Base-by-base conservation (phyloP, 2,113 vertebrate genomes). In the Xerus inauris region DNA sequence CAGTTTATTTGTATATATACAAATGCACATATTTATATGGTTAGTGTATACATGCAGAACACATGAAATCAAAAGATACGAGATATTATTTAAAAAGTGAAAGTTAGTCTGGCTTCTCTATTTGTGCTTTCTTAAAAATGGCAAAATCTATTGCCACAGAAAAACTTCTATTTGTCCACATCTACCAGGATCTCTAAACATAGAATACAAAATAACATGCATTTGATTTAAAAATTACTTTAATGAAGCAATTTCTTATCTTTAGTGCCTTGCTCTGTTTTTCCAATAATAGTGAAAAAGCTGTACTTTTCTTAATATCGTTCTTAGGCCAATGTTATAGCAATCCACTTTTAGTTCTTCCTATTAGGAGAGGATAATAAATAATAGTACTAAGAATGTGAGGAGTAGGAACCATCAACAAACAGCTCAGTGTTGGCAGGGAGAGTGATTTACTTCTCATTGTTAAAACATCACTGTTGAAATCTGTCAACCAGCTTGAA, bases 401-500 rank as follows among this genome's bases (percentile, higher is more conserved):
- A 42, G 77, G 64, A 67, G 3, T 12, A 26, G 20, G 54, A 82
- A 22, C 38, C 19, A n/a, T 38, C 62, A 94, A 8, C 13, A 93
- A 94, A 8, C 13, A 93, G 93, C 45, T 67, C 14, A 83, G 32
- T 85, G n/a, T 72, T 79, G 69, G 17, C 35, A 73, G 45, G 20
- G 77, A 67, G 67, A 0, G 1, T 87, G 49, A 88, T 89, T 95
- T 87, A 67, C 0, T 94, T 75, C 47, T 96, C 45, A 69, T 81
- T 94, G 89, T 94, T 89, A 65, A 65, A 95, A 94, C 67, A 85
- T 89, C 90, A 85, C 57, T 67, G 65, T 71, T 92, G 87, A 92
- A 97, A 90, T 89, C 76, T 94, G 87, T 96, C 84, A 96, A 59
- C 32, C 62, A 87, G 91, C 59, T 54, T 87, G 87, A 84, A 97